phyloP scores from a whole-genome alignment of 2,888 invertebrate genomes.

The Bembecia ichneumoniformis region DNA sequence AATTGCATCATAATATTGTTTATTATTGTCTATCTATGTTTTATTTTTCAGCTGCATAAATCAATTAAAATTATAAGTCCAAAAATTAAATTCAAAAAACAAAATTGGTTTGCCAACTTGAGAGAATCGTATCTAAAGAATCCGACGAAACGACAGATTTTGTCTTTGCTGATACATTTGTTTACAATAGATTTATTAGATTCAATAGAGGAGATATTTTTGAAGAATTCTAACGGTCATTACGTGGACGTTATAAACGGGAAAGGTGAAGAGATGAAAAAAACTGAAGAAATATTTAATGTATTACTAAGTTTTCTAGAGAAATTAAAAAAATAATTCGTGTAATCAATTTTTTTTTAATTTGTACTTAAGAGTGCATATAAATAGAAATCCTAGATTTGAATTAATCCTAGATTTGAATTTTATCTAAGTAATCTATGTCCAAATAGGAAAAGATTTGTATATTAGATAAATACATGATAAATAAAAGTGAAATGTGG shows the following conservation, averaged over 20 bases:
- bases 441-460: no score
- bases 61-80: slow-evolving; percentile 36
- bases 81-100: slow-evolving; percentile 32
- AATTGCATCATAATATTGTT: no score
- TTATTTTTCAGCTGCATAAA: slow-evolving; percentile 40
- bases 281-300: slow-evolving; percentile 25
- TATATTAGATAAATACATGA: no score
- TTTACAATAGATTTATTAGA: slow-evolving; percentile 25
- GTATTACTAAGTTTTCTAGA: slow-evolving; percentile 28
- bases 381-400: no score
- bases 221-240: slow-evolving; percentile 23
- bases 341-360: slow-evolving; percentile 3
- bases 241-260: slow-evolving; percentile 22
- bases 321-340: slow-evolving; percentile 17
- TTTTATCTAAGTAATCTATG: no score
- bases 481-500: no score
- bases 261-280: slow-evolving; percentile 21
- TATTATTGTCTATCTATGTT: no score
- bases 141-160: slow-evolving; percentile 17
- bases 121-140: slow-evolving; percentile 30
- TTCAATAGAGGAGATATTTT: slow-evolving; percentile 31
- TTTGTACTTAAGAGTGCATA: background rate
- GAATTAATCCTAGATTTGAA: no score
- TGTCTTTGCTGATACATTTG: slow-evolving; percentile 38
- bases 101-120: slow-evolving; percentile 38